Percentiles rank a stretch among this genome's conserved stretches.
Conservation (phyloP, 2,888 invertebrate species). For the Galeopsomyia nigrocyanea region DNA sequence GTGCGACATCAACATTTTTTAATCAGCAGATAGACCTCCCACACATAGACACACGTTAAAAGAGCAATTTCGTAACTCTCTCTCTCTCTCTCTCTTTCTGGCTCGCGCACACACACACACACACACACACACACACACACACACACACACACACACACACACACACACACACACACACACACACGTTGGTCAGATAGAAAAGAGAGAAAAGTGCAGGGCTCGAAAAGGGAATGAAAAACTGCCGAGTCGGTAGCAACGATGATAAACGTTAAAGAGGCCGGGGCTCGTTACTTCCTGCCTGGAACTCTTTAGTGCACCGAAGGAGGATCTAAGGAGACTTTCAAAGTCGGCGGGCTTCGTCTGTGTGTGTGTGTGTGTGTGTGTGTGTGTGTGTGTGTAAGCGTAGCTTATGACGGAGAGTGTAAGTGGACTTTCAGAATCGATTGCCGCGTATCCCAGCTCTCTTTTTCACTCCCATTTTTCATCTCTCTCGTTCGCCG, state of each 20-base stretch:
- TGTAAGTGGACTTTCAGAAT: conserved; percentile 8
- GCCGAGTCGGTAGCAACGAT: conserved; percentile 21
- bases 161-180: neutral
- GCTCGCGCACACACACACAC: no score
- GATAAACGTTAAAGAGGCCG: conserved; percentile 41
- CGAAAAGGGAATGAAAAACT: conserved; percentile 25
- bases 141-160: no score
- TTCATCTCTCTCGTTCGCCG: no score
- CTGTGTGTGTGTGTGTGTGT: no score
- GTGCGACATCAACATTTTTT: conserved; percentile 44
- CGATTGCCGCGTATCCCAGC: conserved; percentile 6
- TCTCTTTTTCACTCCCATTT: neutral
- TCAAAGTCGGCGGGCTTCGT: neutral
- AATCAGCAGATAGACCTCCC: conserved; percentile 36
- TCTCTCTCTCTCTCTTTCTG: neutral
- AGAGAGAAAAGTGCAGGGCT: conserved; percentile 6
- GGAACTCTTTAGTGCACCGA: conserved; percentile 10
- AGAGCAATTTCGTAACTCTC: conserved; percentile 31
- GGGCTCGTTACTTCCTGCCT: conserved; percentile 28
- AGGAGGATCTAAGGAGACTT: conserved; percentile 10
- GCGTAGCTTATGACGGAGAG: neutral
- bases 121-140: no score
- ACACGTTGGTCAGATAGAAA: neutral
- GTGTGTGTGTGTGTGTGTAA: no score
- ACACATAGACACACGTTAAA: neutral